Evolutionary conservation across 1,140 invertebrate species (phyloP), one percentile per base, ranked within the genome.

Genomic region (Trichonephila clavata): DNA sequence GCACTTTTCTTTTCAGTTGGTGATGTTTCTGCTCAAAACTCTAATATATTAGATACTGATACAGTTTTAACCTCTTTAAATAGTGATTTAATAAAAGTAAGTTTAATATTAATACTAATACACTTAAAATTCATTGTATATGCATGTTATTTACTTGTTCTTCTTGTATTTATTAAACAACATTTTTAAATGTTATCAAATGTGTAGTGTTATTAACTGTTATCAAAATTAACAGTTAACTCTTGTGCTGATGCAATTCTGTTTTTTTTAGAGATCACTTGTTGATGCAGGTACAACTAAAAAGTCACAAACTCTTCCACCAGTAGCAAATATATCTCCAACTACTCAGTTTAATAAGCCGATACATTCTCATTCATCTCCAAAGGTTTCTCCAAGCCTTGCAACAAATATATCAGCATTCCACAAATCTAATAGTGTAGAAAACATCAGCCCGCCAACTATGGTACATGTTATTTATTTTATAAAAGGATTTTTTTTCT

Each of bases 391-490:
- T 39, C 43, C 84, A 61, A 86, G 27, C 61, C 18, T 61, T 63
- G 4, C 90, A 63, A 18, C 77, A 18, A 61, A 21, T 83, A 13
- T 32, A 21, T 83, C 60, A 27, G 7, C 92, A 63, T 89, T 93
- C 68, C 86, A 93, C n/a, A 93, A 89, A 32, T 93, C 92, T 21
- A 93, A 84, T 68, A 93, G 92, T 68, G 59, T 90, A 32, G 92
- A 93, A 59, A 93, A 93, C 24, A 68, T 93, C 20, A 50, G 92
- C 21, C 86, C 60, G 27, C 21, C 92, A 71, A 24, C 77, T 63
- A 18, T 57, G 27, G 68, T 71, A 80, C 43, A 32, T 60, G 21
- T 95, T 94, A 13, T 50, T 50, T 43, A 4, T 43, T 43, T 43
- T 7, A 43, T 7, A 43, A 43, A 43, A 43, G 2, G 43, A 2